These are phyloP conservation scores for Augochlora pura DNA, from an alignment of 1,140 invertebrate genomes.

Conservation along the genomic window DNA sequence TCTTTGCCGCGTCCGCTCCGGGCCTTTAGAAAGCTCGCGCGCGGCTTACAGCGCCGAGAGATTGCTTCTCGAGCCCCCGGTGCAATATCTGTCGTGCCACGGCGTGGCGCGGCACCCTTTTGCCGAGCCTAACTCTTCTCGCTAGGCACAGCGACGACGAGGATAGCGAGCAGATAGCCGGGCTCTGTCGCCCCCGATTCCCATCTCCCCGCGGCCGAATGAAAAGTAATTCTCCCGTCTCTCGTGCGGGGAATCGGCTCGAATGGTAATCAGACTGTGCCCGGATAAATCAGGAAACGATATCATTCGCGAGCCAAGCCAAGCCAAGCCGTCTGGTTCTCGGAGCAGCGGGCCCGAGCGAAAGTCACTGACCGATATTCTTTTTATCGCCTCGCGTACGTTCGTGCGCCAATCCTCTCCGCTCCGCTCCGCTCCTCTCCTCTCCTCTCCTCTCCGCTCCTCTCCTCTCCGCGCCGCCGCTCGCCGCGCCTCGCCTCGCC, in stretches of 20 bases:
- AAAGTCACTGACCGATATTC: slow-evolving; percentile 54
- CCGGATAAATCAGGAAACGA: slow-evolving; percentile 26
- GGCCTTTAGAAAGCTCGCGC: background rate
- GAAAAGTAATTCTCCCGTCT: slow-evolving; percentile 19
- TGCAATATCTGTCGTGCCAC: background rate
- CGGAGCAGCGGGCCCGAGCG: slow-evolving; percentile 26
- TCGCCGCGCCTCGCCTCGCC: no score
- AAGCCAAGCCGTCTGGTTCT: background rate
- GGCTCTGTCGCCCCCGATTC: background rate
- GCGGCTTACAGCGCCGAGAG: background rate
- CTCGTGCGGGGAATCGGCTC: slow-evolving; percentile 8
- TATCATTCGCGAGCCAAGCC: background rate
- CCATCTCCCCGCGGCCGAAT: background rate
- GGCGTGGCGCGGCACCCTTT: background rate
- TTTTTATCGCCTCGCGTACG: slow-evolving; percentile 29
- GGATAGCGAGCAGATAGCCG: no score
- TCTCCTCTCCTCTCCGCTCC: no score
- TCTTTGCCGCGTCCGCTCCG: slow-evolving; percentile 4
- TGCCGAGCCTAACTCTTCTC: background rate
- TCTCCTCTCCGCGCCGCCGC: no score
- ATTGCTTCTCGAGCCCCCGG: background rate
- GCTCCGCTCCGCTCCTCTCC: no score
- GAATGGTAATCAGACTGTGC: slow-evolving; percentile 32
- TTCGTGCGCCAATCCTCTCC: background rate
- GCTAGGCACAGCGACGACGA: no score